A percentile compares a stretch with the other conserved stretches of the same genome.
Conservation (phyloP, 2,888 invertebrate genomes). For the Bugula neritina region DNA sequence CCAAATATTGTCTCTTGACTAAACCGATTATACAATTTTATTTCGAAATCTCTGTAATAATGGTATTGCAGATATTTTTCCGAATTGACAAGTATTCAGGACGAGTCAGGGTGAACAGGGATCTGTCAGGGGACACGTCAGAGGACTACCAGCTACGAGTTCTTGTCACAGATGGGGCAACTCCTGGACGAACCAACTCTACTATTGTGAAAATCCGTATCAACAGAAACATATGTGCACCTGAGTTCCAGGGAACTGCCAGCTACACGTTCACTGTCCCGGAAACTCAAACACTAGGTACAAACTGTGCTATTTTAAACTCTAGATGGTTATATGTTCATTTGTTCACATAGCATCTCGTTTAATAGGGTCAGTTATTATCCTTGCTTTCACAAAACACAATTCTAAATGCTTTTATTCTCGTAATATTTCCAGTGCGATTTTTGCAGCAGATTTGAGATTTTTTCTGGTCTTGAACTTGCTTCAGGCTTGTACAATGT, state of each 20-base stretch:
- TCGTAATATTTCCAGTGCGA: too few species aligned
- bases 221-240: constrained; percentile 28
- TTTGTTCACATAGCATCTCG: background rate
- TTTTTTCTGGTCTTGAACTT: too few species aligned
- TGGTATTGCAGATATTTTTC: constrained; percentile 13
- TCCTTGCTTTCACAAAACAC: too few species aligned
- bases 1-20: too few species aligned
- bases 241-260: background rate
- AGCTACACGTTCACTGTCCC: constrained; percentile 17
- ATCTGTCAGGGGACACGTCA: background rate
- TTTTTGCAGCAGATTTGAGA: too few species aligned
- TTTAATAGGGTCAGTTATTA: too few species aligned
- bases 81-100: background rate
- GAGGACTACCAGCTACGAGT: constrained; percentile 13
- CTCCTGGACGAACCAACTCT: constrained; percentile 29
- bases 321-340: background rate
- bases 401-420: too few species aligned
- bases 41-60: too few species aligned
- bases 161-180: background rate
- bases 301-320: background rate
- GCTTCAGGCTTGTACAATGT: too few species aligned
- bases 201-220: constrained; percentile 34
- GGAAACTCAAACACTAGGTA: constrained; percentile 6
- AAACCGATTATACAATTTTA: too few species aligned
- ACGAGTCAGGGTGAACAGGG: background rate